Conservation (phyloP, 35 echinoderm and acorn worm genomes). For the Nesometra sesokonis region DNA sequence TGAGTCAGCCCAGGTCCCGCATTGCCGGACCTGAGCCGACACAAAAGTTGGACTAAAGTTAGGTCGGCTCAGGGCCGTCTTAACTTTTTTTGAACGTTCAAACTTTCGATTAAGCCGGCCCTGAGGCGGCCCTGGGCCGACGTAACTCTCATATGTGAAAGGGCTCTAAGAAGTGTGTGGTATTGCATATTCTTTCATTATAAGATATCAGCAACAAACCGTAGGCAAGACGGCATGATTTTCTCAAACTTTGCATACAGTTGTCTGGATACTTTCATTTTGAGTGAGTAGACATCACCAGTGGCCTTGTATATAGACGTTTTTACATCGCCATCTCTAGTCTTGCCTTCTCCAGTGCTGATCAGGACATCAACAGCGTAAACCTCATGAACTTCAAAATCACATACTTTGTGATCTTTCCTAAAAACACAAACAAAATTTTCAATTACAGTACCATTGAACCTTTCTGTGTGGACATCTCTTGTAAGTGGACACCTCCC, state of each 20-base stretch:
- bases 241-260: conserved; percentile 48
- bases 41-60: no score
- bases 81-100: no score
- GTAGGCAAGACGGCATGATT: conserved; percentile 74
- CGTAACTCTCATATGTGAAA: no score
- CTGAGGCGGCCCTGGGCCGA: no score
- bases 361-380: conserved; percentile 85
- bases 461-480: no score
- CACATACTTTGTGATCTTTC: conserved; percentile 68
- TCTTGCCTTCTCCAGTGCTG: conserved; percentile 76
- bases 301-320: conserved; percentile 84
- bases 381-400: conserved; percentile 73
- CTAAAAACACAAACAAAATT: conserved; percentile 1
- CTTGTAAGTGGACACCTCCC: no score
- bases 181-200: no score
- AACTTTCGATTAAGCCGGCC: no score
- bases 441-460: not conserved
- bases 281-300: conserved; percentile 56
- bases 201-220: conserved; percentile 36
- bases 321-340: conserved; percentile 48
- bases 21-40: no score
- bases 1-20: no score
- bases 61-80: no score
- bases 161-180: no score
- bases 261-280: conserved; percentile 44